Base-by-base conservation (phyloP, 1,140 invertebrate species). In the Bombus consobrinus region DNA sequence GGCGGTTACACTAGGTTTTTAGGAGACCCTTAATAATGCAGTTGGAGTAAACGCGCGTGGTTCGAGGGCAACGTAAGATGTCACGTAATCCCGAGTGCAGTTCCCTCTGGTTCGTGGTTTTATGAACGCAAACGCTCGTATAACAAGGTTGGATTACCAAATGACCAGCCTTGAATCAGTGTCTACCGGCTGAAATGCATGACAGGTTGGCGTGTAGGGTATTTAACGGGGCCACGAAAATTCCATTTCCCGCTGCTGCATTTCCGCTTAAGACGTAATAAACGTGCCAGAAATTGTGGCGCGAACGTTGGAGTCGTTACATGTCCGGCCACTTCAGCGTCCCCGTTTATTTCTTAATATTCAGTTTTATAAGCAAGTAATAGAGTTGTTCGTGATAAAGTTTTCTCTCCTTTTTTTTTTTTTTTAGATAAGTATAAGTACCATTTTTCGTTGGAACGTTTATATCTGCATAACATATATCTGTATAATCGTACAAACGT, bases 11-110 rank as follows among this genome's bases (percentile, higher is more conserved):
- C 39, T 41, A 4, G 18, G 25, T 62, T 68, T 80, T 59, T 43
- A 37, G 37, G 37, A 81, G 92, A 87, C 86, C 86, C 86, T 93
- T 90, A 90, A 93, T 93, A 93, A 91, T 92, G 88, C 87, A 92
- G 84, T 71, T 85, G 41, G 86, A 85, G 72, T 85, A 85, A 64
- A 87, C 83, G 37, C 41, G 32, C n/a, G 72, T 74, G 9, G 5
- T 77, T 59, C 39, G 41, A n/a, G 13, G 10, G 78, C 64, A 59
- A 88, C 87, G 86, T 92, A 93, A 93, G 89, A 89, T 87, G 88
- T 93, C 90, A 90, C 91, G 89, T 93, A 94, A 93, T 92, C 74
- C 47, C 91, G 91, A 87, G 89, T 86, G 88, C 87, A 87, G 89
- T 91, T 91, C 89, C 89, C 89, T 86, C 83, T 83, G 79, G 64